Conservation (phyloP, 2,113 vertebrate genomes). For the Butorides virescens region DNA sequence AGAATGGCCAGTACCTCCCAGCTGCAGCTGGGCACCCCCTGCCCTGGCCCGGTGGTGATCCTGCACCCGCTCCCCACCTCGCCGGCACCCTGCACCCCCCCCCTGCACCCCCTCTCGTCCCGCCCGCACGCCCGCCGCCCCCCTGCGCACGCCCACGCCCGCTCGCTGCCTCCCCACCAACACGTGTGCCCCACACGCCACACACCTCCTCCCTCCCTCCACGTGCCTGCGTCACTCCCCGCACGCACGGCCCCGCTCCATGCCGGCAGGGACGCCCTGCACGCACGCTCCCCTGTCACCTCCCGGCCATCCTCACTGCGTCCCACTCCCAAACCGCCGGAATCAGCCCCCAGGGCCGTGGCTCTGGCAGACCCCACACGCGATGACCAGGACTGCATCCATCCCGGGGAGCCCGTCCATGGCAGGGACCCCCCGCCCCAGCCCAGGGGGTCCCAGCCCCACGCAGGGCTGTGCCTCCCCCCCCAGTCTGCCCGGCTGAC, state of each 20-base stretch:
- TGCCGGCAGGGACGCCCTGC: background rate
- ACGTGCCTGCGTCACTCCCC: background rate
- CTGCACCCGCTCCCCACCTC: background rate
- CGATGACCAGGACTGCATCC: fast-evolving
- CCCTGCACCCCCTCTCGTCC: fast-evolving
- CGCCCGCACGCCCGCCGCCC: background rate
- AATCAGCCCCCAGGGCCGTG: background rate
- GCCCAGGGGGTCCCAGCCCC: background rate
- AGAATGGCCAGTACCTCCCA: background rate
- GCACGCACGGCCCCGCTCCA: background rate
- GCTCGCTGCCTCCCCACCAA: background rate
- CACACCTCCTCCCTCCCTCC: background rate
- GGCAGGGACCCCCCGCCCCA: background rate
- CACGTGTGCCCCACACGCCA: background rate
- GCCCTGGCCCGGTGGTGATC: fast-evolving
- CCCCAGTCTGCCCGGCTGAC: background rate
- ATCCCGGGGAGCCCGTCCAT: background rate
- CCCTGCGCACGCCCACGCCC: fast-evolving
- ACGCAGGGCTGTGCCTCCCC: background rate
- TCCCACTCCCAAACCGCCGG: background rate
- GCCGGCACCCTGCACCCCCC: background rate
- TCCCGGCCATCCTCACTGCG: fast-evolving
- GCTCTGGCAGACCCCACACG: background rate
- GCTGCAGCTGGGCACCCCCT: fast-evolving
- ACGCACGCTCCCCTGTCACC: background rate